Evolutionary conservation across 1,140 invertebrate genomes (phyloP).

Genomic region (Kradibia gibbosae): DNA sequence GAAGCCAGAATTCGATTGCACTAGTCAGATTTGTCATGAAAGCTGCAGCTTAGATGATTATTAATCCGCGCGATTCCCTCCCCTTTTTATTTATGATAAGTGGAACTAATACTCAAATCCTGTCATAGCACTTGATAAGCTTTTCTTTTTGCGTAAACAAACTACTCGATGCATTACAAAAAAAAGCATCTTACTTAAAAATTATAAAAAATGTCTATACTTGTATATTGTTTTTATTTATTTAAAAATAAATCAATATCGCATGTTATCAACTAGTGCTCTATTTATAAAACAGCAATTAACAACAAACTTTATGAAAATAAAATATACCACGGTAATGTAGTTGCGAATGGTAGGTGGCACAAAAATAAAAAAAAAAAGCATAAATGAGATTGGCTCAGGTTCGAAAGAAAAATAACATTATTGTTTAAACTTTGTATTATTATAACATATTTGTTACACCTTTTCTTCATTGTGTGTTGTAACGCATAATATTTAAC

Average conservation of each 20-base stretch:
- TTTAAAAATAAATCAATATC: background rate
- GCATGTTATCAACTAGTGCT: background rate
- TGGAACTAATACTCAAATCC: slow-evolving; percentile 1
- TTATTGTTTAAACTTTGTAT: background rate
- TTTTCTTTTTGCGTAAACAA: slow-evolving; percentile 7
- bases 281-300: background rate
- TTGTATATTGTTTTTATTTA: background rate
- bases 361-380: background rate
- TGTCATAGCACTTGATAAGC: slow-evolving; percentile 1
- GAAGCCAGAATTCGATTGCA: too few relatives aligned
- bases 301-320: background rate
- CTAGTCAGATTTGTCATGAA: background rate
- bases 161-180: background rate
- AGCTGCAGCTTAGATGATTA: slow-evolving; percentile 2
- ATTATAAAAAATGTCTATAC: background rate
- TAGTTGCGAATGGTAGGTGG: background rate
- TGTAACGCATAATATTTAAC: too few relatives aligned
- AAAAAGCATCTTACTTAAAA: background rate
- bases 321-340: background rate
- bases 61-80: background rate
- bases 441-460: background rate
- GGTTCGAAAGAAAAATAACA: background rate
- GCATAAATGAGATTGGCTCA: background rate
- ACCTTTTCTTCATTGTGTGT: background rate
- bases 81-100: slow-evolving; percentile 10